These are phyloP conservation scores for Tetramorium bicarinatum DNA, from an alignment of 2,888 invertebrate genomes.

Conservation along the genomic window DNA sequence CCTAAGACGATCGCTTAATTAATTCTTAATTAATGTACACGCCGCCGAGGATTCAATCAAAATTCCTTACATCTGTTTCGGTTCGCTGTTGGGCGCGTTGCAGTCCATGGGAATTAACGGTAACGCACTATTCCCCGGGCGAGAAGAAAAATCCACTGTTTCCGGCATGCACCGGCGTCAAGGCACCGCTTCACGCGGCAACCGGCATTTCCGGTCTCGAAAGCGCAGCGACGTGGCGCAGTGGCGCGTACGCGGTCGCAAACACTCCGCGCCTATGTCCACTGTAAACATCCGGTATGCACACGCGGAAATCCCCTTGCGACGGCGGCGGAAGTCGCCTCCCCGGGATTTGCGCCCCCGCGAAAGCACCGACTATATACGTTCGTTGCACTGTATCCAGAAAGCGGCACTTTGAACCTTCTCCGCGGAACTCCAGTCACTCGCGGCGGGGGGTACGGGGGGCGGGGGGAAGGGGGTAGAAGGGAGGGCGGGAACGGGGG, in stretches of 20 bases:
- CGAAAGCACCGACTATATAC: slow-evolving; percentile 39
- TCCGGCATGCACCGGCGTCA: not conserved
- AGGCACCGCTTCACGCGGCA: slow-evolving; percentile 27
- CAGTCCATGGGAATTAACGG: slow-evolving; percentile 47
- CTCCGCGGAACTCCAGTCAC: slow-evolving; percentile 33
- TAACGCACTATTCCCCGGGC: not conserved
- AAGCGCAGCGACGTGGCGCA: not conserved
- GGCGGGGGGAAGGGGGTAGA: not conserved
- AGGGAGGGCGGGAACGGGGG: not conserved
- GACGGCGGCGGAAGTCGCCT: slow-evolving; percentile 19
- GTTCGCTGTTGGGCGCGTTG: not conserved
- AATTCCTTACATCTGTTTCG: slow-evolving; percentile 47
- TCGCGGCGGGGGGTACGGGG: not conserved
- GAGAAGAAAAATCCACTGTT: not conserved
- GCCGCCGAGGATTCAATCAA: slow-evolving; percentile 38
- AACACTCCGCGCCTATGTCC: slow-evolving; percentile 19
- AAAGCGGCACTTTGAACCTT: slow-evolving; percentile 50
- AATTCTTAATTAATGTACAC: slow-evolving; percentile 47
- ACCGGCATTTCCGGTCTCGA: slow-evolving; percentile 36
- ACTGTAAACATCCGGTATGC: slow-evolving; percentile 36
- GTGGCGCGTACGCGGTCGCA: slow-evolving; percentile 10
- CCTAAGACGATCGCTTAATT: slow-evolving; percentile 47
- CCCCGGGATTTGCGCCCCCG: slow-evolving; percentile 1
- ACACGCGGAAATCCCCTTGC: slow-evolving; percentile 6
- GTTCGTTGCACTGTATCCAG: slow-evolving; percentile 52